Evolutionary conservation across 2,888 invertebrate genomes (phyloP), one percentile per base, ranked within the genome.

Genomic region (Nomada goodeniana): DNA sequence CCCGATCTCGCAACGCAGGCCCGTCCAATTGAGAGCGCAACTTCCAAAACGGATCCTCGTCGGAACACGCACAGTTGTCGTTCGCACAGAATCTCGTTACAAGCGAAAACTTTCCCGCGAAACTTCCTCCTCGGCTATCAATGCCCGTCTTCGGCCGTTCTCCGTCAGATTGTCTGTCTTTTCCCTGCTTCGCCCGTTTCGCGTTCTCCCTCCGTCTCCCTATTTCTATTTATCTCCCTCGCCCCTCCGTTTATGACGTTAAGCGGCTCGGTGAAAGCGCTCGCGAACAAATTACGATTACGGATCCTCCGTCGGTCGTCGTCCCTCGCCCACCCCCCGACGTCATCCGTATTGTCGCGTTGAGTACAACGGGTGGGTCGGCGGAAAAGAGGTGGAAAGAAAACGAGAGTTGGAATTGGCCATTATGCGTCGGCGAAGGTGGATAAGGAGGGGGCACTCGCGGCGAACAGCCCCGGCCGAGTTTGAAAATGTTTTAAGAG

Each of bases 251-350:
- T 79, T 81, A 81, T 76, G 59, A 85, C 76, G 74, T 69, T 80
- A 84, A 80, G 77, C 76, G 67, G 63, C 61, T 20, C 59, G 53
- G 61, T 74, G 73, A 77, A 85, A 82, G 79, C 74, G 67, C 78
- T 85, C 57, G 76, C 79, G 72, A 80, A 87, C 83, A 87, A 87
- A 87, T 87, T 83, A 82, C 68, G 85, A 83, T 87, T 83, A 80
- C 83, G 72, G 76, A 82, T 77, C 75, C 70, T 64, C 59, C 60
- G 69, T 50, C 50, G 42, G 63, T 26, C 73, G 68, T 81, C 60
- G 60, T 74, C 44, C 23, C 23, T 23, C 23, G 0, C 23, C 23
- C 23, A 0, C 0, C 63, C 55, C 0, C 59, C 68, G 68, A 75
- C 81, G 75, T 75, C 81, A 71, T 75, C 63, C 79, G 80, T 68